Evolutionary conservation across 2,113 vertebrate genomes (phyloP).

Genomic region (Beaufortia kweichowensis): DNA sequence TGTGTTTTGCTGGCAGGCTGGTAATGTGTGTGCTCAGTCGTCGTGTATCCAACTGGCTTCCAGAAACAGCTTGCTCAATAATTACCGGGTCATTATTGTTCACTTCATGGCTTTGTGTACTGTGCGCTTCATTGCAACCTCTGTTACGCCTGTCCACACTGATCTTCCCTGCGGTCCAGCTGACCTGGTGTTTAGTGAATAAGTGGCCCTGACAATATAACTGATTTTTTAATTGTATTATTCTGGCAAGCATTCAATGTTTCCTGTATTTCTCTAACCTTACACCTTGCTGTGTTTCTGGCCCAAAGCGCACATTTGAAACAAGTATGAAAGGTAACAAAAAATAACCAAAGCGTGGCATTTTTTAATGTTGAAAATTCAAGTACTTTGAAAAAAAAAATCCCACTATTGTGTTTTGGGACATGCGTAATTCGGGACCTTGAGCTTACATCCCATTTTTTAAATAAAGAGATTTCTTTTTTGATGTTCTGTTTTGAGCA

Average conservation of each 20-base stretch:
- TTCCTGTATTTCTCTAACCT: constrained; percentile 20
- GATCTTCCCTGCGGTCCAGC: constrained; percentile 29
- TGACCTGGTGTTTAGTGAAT: constrained; percentile 24
- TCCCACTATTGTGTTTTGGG: neutral
- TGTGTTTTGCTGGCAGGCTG: constrained; percentile 44
- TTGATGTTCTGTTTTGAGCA: neutral
- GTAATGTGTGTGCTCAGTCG: constrained; percentile 43
- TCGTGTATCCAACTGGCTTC: constrained; percentile 39
- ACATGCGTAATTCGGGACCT: neutral
- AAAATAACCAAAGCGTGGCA: neutral
- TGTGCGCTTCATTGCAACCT: constrained; percentile 51
- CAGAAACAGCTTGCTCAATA: constrained; percentile 56
- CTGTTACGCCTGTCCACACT: constrained; percentile 47
- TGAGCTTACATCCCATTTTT: neutral
- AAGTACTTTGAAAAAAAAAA: too few species aligned
- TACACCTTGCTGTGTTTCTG: neutral
- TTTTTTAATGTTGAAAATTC: neutral
- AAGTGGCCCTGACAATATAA: constrained; percentile 33
- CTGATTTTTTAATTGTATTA: constrained; percentile 21
- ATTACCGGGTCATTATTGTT: constrained; percentile 57
- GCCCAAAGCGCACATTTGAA: neutral
- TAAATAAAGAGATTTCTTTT: neutral
- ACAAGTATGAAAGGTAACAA: too few species aligned
- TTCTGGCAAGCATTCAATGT: constrained; percentile 13
- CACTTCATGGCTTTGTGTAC: constrained; percentile 52